Conservation (phyloP, 2,113 vertebrate species). For the Gadus chalcogrammus region DNA sequence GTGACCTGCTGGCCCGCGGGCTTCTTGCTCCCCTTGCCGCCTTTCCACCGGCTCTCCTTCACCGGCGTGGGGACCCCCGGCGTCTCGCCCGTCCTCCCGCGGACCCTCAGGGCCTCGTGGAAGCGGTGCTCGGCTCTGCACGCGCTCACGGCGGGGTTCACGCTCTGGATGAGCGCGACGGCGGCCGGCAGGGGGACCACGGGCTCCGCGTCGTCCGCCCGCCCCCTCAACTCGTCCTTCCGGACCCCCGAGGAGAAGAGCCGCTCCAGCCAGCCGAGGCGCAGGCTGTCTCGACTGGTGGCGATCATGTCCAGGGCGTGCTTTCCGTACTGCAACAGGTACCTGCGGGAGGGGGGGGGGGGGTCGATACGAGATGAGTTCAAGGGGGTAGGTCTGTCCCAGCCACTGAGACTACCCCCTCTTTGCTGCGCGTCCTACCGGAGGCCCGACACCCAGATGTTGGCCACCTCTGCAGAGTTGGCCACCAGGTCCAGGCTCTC, state of each 20-base stretch:
- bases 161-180: conserved; percentile 80
- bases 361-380: background rate
- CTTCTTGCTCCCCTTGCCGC: conserved; percentile 31
- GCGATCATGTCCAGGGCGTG: conserved; percentile 91
- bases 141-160: conserved; percentile 84
- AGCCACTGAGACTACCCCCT: background rate
- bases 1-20: conserved; percentile 59
- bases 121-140: conserved; percentile 89
- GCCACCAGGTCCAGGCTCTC: conserved; percentile 92
- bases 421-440: conserved; percentile 64
- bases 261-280: conserved; percentile 87
- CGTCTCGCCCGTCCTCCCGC: conserved; percentile 72
- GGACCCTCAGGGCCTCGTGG: conserved; percentile 86
- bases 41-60: conserved; percentile 34
- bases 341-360: conserved; percentile 58
- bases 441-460: conserved; percentile 94
- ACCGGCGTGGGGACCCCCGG: background rate
- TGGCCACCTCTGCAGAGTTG: conserved; percentile 87
- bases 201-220: conserved; percentile 66
- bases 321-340: conserved; percentile 91
- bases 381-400: background rate
- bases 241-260: conserved; percentile 71
- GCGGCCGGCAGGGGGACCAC: conserved; percentile 79
- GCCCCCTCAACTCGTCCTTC: conserved; percentile 51
- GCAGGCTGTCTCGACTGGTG: conserved; percentile 89